Evolutionary conservation across 1,140 invertebrate genomes (phyloP), one percentile per base, ranked within the genome.

Genomic region (Drosophila guanche): DNA sequence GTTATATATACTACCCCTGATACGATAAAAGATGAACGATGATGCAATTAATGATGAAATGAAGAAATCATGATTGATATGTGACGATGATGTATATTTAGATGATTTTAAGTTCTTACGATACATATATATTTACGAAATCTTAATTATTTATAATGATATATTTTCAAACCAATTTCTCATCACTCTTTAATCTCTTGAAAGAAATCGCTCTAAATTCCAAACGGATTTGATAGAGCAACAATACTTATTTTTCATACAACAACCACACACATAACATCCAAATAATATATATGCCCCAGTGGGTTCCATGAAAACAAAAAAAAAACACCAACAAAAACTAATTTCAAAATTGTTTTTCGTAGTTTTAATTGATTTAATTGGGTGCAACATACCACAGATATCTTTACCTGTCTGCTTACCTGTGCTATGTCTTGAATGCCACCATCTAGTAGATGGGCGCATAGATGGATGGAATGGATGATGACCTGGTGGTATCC

Each of bases 231-330:
- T 52, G 51, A 68, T 54, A 74, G 55, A 74, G 40, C 14, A 27
- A 42, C 46, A 48, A 22, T 55, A 69, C 66, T 51, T 62, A 67
- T 41, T 56, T 69, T 46, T 46, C 46, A 54, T 42, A 68, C 62
- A 65, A 53, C 46, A 67, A 50, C 41, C 33, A 75, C 41, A 57
- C 65, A 65, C 59, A 81, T 63, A 86, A 88, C 78, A 88, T 81
- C 73, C 68, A 85, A 37, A 85, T 85, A 85, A 88, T 86, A 86
- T 77, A 77, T 79, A 80, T 86, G 70, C 83, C 83, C 83, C 61
- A 79, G 83, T 86, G 83, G 83, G 83, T 86, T 86, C 83, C 83
- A 86, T 86, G 74, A 75, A 85, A 86, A 78, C 53, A 70, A 70
- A 79, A 62, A 27, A n/a, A n/a, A 46, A 40, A 67, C 56, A 22